These are phyloP conservation scores for Caenorhabditis auriculariae DNA, from an alignment of 2,888 invertebrate species.

Conservation along the genomic window DNA sequence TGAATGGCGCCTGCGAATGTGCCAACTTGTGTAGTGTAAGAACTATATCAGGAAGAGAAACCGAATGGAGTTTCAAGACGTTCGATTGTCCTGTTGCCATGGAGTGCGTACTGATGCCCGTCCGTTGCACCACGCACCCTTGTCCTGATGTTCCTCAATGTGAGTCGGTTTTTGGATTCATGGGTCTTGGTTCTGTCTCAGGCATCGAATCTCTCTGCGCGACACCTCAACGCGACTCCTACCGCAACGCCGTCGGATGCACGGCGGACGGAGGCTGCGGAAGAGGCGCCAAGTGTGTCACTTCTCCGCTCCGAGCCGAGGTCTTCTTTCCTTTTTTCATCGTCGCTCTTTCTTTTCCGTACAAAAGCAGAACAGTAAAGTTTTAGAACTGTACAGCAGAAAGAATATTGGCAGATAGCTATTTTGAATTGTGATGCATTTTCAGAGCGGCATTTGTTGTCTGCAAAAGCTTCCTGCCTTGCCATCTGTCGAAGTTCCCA, in stretches of 20 bases:
- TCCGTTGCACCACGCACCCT: conserved; percentile 24
- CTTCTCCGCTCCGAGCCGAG: background rate
- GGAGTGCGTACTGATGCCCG: conserved; percentile 23
- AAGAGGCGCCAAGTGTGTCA: conserved; percentile 11
- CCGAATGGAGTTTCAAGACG: conserved; percentile 15
- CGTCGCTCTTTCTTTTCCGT: too few species aligned
- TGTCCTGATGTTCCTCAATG: conserved; percentile 38
- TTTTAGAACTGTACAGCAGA: too few species aligned
- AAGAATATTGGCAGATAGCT: too few species aligned
- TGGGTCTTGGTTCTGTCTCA: too few species aligned
- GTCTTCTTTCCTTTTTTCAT: too few species aligned
- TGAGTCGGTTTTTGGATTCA: background rate
- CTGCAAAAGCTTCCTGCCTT: too few species aligned
- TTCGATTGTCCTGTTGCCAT: conserved; percentile 22
- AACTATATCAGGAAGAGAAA: background rate
- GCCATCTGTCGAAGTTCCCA: too few species aligned
- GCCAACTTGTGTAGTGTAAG: conserved; percentile 34
- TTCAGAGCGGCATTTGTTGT: too few species aligned
- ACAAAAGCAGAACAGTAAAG: too few species aligned
- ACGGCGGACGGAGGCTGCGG: conserved; percentile 22
- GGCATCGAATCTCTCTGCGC: conserved; percentile 7
- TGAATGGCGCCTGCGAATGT: conserved; percentile 40
- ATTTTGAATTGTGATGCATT: too few species aligned
- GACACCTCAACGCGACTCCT: conserved; percentile 17
- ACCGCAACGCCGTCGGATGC: conserved; percentile 18